Evolutionary conservation across 1,140 invertebrate genomes (phyloP).

Genomic region (Drosophila ohnishii): DNA sequence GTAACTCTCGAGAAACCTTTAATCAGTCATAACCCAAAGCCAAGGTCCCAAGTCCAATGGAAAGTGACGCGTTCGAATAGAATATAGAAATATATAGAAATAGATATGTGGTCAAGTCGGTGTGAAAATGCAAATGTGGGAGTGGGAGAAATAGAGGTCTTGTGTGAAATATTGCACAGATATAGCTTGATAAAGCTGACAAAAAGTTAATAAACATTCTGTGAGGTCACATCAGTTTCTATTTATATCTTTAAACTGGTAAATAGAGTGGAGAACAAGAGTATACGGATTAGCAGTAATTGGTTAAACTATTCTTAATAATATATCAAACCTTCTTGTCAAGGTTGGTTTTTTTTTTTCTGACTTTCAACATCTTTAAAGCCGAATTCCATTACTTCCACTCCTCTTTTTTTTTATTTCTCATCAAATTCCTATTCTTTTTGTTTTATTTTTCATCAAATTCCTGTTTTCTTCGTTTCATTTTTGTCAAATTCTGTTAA

Average conservation of each 20-base stretch:
- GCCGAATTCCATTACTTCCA: not conserved
- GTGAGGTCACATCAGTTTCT: constrained; percentile 1
- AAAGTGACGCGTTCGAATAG: constrained; percentile 49
- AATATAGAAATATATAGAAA: constrained; percentile 6
- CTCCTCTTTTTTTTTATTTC: not conserved
- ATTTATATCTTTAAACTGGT: not conserved
- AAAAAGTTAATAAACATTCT: not conserved
- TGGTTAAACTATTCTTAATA: not conserved
- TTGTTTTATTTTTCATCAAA: not conserved
- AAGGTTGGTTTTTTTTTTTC: not conserved
- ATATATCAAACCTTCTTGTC: too few relatives aligned
- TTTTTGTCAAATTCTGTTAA: constrained; percentile 54
- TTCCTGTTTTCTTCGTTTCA: not conserved
- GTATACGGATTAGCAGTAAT: too few relatives aligned
- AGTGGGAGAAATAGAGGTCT: not conserved
- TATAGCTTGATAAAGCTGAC: not conserved
- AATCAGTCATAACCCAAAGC: constrained; percentile 27
- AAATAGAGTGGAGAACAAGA: not conserved
- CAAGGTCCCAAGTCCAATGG: constrained; percentile 31
- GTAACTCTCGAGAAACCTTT: constrained; percentile 11
- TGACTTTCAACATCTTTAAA: not conserved
- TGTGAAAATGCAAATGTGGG: constrained; percentile 7
- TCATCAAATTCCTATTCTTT: not conserved
- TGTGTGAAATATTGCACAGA: constrained; percentile 21
- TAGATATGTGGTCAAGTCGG: constrained; percentile 3